These are phyloP conservation scores for Drosophila limbata DNA, from an alignment of 2,888 invertebrate species.

Conservation along the genomic window DNA sequence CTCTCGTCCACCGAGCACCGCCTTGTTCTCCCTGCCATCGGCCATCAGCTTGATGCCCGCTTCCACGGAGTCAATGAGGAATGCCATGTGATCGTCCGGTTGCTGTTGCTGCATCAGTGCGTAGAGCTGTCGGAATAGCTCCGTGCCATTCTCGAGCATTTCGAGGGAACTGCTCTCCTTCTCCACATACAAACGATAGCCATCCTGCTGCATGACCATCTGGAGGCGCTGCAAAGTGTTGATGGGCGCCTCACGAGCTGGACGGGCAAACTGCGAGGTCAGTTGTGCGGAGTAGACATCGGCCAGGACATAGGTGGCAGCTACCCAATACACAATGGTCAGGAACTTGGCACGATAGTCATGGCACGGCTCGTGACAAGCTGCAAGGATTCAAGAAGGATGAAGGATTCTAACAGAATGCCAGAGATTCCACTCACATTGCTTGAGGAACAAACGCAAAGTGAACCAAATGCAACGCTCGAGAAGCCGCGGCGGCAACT, in stretches of 20 bases:
- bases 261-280: slow-evolving; percentile 90
- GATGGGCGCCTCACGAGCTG: slow-evolving; percentile 90
- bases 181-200: slow-evolving; percentile 90
- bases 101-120: slow-evolving; percentile 88
- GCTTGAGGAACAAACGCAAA: slow-evolving; percentile 89
- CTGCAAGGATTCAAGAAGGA: slow-evolving; percentile 45
- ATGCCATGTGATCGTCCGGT: slow-evolving; percentile 78
- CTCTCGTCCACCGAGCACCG: slow-evolving; percentile 90
- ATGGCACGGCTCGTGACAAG: slow-evolving; percentile 86
- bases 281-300: slow-evolving; percentile 93
- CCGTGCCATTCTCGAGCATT: slow-evolving; percentile 91
- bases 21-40: slow-evolving; percentile 87
- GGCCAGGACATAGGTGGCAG: slow-evolving; percentile 91
- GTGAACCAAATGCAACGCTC: slow-evolving; percentile 91
- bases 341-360: slow-evolving; percentile 89
- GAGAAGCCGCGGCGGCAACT: slow-evolving; percentile 84
- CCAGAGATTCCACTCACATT: slow-evolving; percentile 87
- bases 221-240: slow-evolving; percentile 89
- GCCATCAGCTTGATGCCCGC: slow-evolving; percentile 89
- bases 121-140: slow-evolving; percentile 90
- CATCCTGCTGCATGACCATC: slow-evolving; percentile 88
- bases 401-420: background rate
- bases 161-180: slow-evolving; percentile 90
- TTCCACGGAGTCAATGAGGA: slow-evolving; percentile 90
- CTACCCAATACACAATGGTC: slow-evolving; percentile 90